Conservation (phyloP, 2,113 vertebrate species). For the Elephas maximus region DNA sequence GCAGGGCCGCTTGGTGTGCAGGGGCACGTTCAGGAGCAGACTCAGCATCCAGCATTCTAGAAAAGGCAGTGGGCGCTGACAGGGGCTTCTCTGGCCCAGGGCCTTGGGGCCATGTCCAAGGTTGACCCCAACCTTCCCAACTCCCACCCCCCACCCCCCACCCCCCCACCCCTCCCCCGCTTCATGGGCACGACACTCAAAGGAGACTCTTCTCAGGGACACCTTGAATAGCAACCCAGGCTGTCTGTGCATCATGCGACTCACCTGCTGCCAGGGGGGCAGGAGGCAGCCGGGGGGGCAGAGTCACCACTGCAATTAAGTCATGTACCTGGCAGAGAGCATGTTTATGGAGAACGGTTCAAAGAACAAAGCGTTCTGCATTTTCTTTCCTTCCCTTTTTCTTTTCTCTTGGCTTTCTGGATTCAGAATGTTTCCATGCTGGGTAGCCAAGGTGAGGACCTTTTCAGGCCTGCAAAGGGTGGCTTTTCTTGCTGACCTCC, state of each 20-base stretch:
- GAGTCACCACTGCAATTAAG: neutral
- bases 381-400: neutral
- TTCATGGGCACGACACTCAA: neutral
- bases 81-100: fast-evolving
- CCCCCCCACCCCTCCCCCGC: neutral
- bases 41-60: neutral
- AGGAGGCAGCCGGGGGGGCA: neutral
- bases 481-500: neutral
- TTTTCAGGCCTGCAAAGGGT: fast-evolving
- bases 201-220: neutral
- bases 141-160: too few relatives aligned
- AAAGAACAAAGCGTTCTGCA: slow-evolving; percentile 69
- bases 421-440: fast-evolving
- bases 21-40: neutral
- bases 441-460: neutral
- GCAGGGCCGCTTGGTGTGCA: neutral
- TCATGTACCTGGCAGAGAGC: slow-evolving; percentile 43
- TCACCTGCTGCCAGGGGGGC: neutral
- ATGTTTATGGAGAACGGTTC: neutral
- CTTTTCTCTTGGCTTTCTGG: neutral
- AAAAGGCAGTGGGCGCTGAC: neutral
- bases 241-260: slow-evolving; percentile 36
- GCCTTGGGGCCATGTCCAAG: neutral
- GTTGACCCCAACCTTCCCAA: neutral
- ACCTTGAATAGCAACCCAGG: slow-evolving; percentile 62